phyloP scores from a whole-genome alignment of 2,797 vertebrate genomes.

The Poeciliopsis infans region DNA sequence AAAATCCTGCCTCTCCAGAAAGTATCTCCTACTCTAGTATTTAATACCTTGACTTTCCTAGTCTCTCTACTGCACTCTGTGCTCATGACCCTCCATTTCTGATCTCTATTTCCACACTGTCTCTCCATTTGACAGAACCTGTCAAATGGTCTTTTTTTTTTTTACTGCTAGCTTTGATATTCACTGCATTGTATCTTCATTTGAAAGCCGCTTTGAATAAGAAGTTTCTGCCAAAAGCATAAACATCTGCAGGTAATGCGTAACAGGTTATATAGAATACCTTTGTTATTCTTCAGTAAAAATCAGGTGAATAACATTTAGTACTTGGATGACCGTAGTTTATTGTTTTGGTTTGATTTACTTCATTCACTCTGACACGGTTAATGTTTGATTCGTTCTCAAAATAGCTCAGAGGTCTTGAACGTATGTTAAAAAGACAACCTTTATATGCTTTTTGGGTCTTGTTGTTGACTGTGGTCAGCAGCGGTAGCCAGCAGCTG shows the following conservation, averaged over 20 bases:
- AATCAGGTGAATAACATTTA: background rate
- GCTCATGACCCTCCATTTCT: background rate
- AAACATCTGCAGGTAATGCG: background rate
- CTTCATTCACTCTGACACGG: background rate
- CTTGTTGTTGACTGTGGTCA: conserved; percentile 50
- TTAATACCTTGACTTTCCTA: background rate
- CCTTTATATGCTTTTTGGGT: conserved; percentile 35
- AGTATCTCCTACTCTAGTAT: background rate
- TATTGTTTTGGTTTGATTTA: conserved; percentile 15
- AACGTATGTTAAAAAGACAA: conserved; percentile 3
- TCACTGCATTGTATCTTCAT: background rate
- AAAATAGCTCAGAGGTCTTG: background rate
- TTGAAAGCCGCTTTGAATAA: background rate
- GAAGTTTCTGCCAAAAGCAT: background rate
- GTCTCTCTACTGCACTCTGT: background rate
- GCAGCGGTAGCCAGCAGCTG: conserved; percentile 49
- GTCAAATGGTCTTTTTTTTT: background rate
- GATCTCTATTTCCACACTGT: background rate
- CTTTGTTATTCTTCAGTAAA: background rate
- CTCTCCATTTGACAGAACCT: background rate
- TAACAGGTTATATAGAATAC: background rate
- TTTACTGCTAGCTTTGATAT: background rate
- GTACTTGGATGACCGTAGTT: background rate
- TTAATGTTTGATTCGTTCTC: background rate
- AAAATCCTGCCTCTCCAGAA: background rate